phyloP scores from a whole-genome alignment of 2,113 vertebrate species.

The Bettongia penicillata region DNA sequence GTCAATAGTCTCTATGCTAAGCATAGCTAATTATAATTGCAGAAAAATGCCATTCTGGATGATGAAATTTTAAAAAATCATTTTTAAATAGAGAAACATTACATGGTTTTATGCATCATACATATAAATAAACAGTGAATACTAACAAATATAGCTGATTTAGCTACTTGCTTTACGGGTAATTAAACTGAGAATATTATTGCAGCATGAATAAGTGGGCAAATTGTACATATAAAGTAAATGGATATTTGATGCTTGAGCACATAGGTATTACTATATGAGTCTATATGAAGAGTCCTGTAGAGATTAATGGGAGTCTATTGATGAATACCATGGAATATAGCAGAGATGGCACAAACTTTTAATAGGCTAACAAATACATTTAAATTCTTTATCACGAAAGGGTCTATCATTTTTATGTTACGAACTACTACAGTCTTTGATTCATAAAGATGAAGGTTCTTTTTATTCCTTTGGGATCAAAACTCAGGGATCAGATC shows the following conservation, averaged over 20 bases:
- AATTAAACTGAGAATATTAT: constrained; percentile 73
- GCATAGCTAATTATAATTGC: constrained; percentile 60
- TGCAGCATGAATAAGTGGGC: constrained; percentile 66
- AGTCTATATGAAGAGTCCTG: constrained; percentile 55
- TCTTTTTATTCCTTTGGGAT: constrained; percentile 58
- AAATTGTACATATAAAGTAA: constrained; percentile 74
- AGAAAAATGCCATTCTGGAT: background rate
- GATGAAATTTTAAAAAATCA: background rate
- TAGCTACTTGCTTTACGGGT: constrained; percentile 64
- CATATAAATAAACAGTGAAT: constrained; percentile 24
- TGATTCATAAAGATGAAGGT: constrained; percentile 66
- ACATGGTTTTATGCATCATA: constrained; percentile 26
- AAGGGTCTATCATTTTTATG: constrained; percentile 59
- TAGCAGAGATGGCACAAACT: constrained; percentile 70
- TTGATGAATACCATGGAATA: constrained; percentile 69
- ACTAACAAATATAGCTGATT: constrained; percentile 46
- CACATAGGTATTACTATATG: constrained; percentile 49
- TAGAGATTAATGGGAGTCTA: constrained; percentile 69
- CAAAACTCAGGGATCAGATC: constrained; percentile 65
- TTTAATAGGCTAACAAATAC: constrained; percentile 72
- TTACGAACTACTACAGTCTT: constrained; percentile 1
- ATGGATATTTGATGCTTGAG: constrained; percentile 72
- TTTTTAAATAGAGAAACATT: constrained; percentile 50
- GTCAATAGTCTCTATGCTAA: constrained; percentile 61
- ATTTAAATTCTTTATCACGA: constrained; percentile 73